Evolutionary conservation across 1,140 invertebrate species (phyloP).

Genomic region (Listronotus bonariensis): DNA sequence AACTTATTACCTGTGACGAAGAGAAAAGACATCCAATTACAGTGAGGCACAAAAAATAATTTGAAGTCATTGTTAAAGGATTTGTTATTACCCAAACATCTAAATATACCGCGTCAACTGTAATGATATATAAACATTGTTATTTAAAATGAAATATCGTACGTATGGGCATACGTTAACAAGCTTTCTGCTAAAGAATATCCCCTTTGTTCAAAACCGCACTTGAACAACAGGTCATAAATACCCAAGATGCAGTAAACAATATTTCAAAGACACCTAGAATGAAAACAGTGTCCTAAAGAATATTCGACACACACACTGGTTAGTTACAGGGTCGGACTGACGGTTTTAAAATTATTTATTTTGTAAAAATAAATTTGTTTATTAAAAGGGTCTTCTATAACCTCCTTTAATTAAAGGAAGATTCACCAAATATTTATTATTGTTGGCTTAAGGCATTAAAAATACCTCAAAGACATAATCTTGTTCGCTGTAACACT

Average conservation of each 20-base stretch:
- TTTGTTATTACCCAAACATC: conserved; percentile 48
- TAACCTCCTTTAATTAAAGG: no score
- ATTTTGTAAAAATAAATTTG: conserved; percentile 11
- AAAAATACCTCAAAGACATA: no score
- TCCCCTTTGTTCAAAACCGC: conserved; percentile 53
- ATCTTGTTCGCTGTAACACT: no score
- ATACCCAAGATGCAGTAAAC: conserved; percentile 51
- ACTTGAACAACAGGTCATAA: conserved; percentile 53
- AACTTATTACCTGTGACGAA: not conserved
- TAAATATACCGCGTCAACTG: conserved; percentile 47
- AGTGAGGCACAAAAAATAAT: conserved; percentile 17
- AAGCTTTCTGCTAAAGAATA: conserved; percentile 52
- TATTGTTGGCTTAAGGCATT: no score
- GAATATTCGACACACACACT: conserved; percentile 47
- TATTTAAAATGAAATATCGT: conserved; percentile 54
- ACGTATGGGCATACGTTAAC: conserved; percentile 51
- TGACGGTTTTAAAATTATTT: not conserved
- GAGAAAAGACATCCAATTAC: conserved; percentile 4
- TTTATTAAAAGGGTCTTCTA: no score
- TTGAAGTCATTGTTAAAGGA: conserved; percentile 37
- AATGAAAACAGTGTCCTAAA: conserved; percentile 53
- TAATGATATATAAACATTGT: conserved; percentile 55
- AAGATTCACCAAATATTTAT: no score
- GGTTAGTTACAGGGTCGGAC: conserved; percentile 39
- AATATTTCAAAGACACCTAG: conserved; percentile 52